Evolutionary conservation across 2,888 invertebrate genomes (phyloP).

Genomic region (Drosophila anomalipes): DNA sequence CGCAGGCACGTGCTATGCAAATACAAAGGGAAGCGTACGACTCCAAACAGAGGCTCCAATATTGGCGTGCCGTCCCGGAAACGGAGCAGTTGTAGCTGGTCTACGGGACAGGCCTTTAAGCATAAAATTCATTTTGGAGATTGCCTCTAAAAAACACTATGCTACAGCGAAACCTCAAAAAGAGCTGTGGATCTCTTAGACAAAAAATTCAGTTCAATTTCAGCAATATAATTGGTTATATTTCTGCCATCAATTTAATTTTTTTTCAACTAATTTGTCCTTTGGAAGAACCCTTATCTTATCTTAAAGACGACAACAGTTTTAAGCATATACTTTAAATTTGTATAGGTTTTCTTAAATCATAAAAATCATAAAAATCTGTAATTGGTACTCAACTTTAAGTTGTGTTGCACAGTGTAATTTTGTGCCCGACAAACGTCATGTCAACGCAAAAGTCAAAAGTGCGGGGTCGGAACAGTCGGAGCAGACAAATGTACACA

Average conservation of each 20-base stretch:
- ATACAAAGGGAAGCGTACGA: slow-evolving; percentile 59
- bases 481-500: slow-evolving; percentile 33
- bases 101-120: slow-evolving; percentile 52
- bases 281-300: not conserved
- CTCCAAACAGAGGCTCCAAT: slow-evolving; percentile 26
- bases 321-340: not conserved
- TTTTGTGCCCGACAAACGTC: slow-evolving; percentile 67
- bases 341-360: not conserved
- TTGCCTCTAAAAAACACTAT: slow-evolving; percentile 43
- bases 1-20: slow-evolving; percentile 64
- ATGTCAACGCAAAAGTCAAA: slow-evolving; percentile 81
- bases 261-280: not conserved
- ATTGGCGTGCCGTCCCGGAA: slow-evolving; percentile 72
- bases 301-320: not conserved
- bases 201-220: not conserved
- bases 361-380: not conserved
- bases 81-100: slow-evolving; percentile 27
- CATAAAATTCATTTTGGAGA: slow-evolving; percentile 33
- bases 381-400: not conserved
- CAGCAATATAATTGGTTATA: not conserved
- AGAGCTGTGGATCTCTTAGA: not conserved
- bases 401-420: slow-evolving; percentile 48
- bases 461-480: slow-evolving; percentile 52
- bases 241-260: no score
- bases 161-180: slow-evolving; percentile 1